Conservation (phyloP, 2,113 vertebrate species). For the Anoura caudifer region DNA sequence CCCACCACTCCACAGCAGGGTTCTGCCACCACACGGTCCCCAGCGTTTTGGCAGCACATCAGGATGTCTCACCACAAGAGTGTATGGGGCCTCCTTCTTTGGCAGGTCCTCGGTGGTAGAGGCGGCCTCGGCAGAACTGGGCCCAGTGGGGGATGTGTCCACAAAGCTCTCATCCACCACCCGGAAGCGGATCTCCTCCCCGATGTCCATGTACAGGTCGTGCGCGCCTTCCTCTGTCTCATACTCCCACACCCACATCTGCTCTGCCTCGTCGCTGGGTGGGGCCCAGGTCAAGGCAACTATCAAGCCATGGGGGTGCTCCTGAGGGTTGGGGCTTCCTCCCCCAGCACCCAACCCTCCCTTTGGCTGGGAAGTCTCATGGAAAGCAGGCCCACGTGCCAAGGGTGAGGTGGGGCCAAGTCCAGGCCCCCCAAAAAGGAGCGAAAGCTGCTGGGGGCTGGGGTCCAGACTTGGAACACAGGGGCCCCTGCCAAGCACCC, state of each 20-base stretch:
- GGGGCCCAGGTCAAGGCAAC: constrained; percentile 78
- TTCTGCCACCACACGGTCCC: rapidly evolving
- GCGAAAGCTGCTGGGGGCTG: neutral
- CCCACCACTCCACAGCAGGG: rapidly evolving
- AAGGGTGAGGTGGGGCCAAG: neutral
- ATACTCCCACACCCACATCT: constrained; percentile 99
- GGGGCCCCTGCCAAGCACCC: no score
- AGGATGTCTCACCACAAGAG: constrained; percentile 86
- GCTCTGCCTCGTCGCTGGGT: constrained; percentile 93
- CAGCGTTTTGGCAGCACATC: rapidly evolving
- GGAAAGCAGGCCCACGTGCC: neutral
- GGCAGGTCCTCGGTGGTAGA: constrained; percentile 82
- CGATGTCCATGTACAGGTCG: constrained; percentile 98
- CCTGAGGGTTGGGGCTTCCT: neutral
- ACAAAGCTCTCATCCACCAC: constrained; percentile 94
- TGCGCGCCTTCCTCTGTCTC: constrained; percentile 98
- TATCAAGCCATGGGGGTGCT: neutral
- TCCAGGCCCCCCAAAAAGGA: neutral
- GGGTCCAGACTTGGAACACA: rapidly evolving
- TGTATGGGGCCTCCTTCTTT: constrained; percentile 95
- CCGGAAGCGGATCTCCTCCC: constrained; percentile 96
- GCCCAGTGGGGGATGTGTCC: constrained; percentile 94
- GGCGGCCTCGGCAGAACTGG: constrained; percentile 81
- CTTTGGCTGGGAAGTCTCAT: neutral
- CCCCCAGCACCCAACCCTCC: neutral